phyloP scores from a whole-genome alignment of 2,888 invertebrate genomes.

The Cephus spinipes region DNA sequence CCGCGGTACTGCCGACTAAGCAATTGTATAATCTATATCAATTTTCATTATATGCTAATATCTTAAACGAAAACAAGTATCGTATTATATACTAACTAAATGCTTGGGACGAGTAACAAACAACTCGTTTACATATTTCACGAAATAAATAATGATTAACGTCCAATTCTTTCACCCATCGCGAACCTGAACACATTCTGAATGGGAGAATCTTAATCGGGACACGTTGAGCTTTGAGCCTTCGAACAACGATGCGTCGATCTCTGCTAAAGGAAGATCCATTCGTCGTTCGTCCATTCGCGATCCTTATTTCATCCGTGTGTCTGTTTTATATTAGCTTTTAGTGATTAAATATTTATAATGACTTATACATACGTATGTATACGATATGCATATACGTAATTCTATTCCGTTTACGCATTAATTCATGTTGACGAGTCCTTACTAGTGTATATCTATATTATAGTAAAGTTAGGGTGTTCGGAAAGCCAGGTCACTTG shows the following conservation, averaged over 20 bases:
- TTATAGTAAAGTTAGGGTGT: neutral
- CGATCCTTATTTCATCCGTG: neutral
- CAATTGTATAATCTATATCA: neutral
- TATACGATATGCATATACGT: neutral
- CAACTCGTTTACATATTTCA: neutral
- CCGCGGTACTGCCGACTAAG: neutral
- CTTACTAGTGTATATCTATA: neutral
- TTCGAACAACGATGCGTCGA: neutral
- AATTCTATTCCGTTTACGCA: neutral
- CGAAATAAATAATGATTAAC: neutral
- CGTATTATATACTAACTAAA: neutral
- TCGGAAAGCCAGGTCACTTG: neutral
- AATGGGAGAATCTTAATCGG: neutral
- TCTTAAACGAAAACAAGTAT: neutral
- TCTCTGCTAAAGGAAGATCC: neutral
- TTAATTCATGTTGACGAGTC: neutral
- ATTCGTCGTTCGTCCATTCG: neutral
- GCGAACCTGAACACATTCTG: neutral
- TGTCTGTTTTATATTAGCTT: neutral
- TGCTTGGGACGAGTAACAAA: neutral
- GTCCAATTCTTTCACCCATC: neutral
- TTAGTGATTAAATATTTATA: neutral
- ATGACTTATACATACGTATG: neutral
- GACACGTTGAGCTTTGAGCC: neutral
- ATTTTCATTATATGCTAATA: neutral